Base-by-base conservation (phyloP, 2,888 invertebrate genomes). In the Epinotia ramella region DNA sequence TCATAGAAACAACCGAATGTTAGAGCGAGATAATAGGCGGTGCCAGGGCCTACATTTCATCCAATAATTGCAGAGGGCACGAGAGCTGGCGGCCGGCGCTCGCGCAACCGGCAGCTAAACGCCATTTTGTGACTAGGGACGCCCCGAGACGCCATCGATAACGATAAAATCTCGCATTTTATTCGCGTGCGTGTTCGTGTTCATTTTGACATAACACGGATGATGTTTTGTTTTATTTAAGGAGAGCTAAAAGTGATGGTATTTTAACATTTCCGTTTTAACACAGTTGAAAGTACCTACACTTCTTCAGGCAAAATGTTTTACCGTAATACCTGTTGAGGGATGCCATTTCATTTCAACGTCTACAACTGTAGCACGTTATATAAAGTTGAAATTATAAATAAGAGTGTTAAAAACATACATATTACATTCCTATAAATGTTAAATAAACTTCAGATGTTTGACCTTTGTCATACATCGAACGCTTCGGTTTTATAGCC, bases 1-100 rank as follows among this genome's bases (percentile, higher is more conserved):
- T 72, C 72, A 66, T 72, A 76, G 76, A 57, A 71, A 76, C 62
- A 62, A 44, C 76, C 56, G 70, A 76, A 66, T 75, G 71, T 71
- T 68, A 62, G 81, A 82, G 84, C 83, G 83, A 86, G 83, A 87
- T 87, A 89, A 88, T 88, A 88, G 88, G 83, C 82, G 84, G 85
- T 85, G 75, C 76, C 83, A 81, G 84, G 83, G 85, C 84, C 86
- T 85, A 89, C 89, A 90, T 88, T 89, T 90, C 87, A 90, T 88
- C 84, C 84, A 82, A 84, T 91, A 90, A 91, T 91, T 90, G 89
- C 84, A 87, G 86, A 86, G 89, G 85, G 84, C 86, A 80, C 84
- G 84, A 82, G 82, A 82, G 82, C 84, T 81, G 83, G 82, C 86
- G 84, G 59, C 62, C 69, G 69, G 69, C 69, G 69, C 69, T 69